These are phyloP conservation scores for Acanthococcus lagerstroemiae DNA, from an alignment of 2,888 invertebrate genomes.

Conservation along the genomic window DNA sequence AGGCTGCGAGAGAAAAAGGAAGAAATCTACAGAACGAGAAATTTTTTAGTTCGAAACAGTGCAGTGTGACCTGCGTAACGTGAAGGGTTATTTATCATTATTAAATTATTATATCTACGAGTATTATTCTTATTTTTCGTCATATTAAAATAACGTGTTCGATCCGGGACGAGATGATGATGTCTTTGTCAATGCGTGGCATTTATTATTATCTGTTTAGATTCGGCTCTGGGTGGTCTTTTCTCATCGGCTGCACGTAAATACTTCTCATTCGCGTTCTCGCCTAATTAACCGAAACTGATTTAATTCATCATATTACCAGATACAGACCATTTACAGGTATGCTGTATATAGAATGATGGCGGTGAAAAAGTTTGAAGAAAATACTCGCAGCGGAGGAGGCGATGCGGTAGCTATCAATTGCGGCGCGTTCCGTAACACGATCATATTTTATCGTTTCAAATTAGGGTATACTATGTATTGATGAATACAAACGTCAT, in stretches of 20 bases:
- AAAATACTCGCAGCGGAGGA: neutral
- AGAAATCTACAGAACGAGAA: too few relatives aligned
- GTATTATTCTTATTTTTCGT: neutral
- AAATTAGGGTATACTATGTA: slow-evolving; percentile 22
- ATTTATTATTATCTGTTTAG: slow-evolving; percentile 29
- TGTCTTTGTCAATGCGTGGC: slow-evolving; percentile 29
- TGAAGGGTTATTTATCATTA: too few relatives aligned
- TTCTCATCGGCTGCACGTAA: slow-evolving; percentile 24
- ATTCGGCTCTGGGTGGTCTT: slow-evolving; percentile 25
- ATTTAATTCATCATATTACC: slow-evolving; percentile 31
- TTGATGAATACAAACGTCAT: slow-evolving; percentile 26
- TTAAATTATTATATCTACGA: too few relatives aligned
- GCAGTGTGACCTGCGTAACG: too few relatives aligned
- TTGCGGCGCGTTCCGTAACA: slow-evolving; percentile 28
- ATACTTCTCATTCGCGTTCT: slow-evolving; percentile 29
- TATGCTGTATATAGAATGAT: neutral
- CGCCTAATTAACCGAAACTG: slow-evolving; percentile 29
- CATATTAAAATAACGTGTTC: neutral
- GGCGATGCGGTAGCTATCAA: neutral
- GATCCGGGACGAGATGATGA: slow-evolving; percentile 22
- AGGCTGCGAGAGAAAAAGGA: too few relatives aligned
- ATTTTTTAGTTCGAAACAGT: too few relatives aligned
- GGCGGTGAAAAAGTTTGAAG: neutral
- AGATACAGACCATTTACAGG: slow-evolving; percentile 4
- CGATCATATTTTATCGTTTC: slow-evolving; percentile 25